Conservation (phyloP, 2,113 vertebrate species). For the Junco hyemalis region DNA sequence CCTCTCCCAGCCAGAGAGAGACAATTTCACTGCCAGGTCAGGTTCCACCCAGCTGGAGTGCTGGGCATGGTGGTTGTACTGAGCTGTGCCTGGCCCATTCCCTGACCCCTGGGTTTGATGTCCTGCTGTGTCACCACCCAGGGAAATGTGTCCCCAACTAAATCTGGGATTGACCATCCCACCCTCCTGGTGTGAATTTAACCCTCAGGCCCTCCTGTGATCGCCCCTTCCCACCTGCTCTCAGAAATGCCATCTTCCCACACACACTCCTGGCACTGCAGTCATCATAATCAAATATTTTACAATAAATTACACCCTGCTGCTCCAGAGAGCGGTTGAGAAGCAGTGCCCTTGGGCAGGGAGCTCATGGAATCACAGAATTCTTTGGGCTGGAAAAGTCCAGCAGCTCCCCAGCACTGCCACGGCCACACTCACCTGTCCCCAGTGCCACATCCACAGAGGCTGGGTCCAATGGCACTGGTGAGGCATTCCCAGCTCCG, state of each 20-base stretch:
- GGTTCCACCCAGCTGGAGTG: not conserved
- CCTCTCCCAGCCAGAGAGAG: not conserved
- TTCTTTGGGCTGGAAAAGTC: not conserved
- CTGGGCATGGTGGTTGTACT: not conserved
- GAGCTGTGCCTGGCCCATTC: not conserved
- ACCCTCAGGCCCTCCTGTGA: not conserved
- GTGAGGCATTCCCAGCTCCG: not conserved
- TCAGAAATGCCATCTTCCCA: not conserved
- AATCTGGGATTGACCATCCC: not conserved
- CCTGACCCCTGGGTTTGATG: not conserved
- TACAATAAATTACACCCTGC: not conserved
- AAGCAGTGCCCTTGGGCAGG: rapidly evolving
- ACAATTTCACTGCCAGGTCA: not conserved
- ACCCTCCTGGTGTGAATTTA: not conserved
- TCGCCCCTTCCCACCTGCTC: not conserved
- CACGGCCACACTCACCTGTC: not conserved
- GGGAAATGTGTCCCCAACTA: not conserved
- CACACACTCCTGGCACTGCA: rapidly evolving
- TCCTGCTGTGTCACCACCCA: not conserved
- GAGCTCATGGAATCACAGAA: rapidly evolving
- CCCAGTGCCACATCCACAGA: not conserved
- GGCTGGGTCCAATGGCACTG: rapidly evolving
- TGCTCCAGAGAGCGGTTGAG: rapidly evolving
- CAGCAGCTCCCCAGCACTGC: not conserved
- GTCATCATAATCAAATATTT: not conserved